phyloP scores from a whole-genome alignment of 1,140 invertebrate genomes.

The Portunus trituberculatus region DNA sequence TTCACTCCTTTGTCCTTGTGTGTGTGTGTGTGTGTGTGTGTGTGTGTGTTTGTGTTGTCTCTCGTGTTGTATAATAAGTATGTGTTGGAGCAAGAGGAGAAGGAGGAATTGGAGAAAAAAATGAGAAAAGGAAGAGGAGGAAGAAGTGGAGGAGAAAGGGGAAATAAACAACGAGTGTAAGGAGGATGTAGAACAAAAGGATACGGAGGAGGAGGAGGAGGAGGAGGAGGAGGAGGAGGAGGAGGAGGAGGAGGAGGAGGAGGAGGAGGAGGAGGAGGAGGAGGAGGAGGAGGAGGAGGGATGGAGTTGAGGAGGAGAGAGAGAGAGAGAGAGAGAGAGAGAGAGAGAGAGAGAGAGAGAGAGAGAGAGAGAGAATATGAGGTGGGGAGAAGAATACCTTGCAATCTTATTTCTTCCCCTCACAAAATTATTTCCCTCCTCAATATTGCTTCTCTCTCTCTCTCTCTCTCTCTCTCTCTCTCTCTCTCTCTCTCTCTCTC shows the following conservation, averaged over 20 bases:
- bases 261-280: not conserved
- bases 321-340: not conserved
- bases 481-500: conserved; percentile 48
- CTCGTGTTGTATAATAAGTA: not conserved
- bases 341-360: not conserved
- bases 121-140: not conserved
- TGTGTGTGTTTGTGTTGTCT: not conserved
- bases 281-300: not conserved
- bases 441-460: too few relatives aligned
- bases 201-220: not conserved
- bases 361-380: not conserved
- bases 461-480: conserved; percentile 33
- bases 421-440: not conserved
- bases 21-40: not conserved
- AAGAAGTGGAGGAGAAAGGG: not conserved
- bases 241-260: not conserved
- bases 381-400: not conserved
- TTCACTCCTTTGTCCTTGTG: not conserved
- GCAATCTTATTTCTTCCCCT: not conserved
- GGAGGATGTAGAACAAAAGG: not conserved
- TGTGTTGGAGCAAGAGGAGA: not conserved
- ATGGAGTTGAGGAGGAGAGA: not conserved
- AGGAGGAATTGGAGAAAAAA: not conserved
- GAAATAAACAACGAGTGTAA: not conserved
- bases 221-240: not conserved